Evolutionary conservation across 2,888 invertebrate genomes (phyloP).

Genomic region (Drosophila mercatorum): DNA sequence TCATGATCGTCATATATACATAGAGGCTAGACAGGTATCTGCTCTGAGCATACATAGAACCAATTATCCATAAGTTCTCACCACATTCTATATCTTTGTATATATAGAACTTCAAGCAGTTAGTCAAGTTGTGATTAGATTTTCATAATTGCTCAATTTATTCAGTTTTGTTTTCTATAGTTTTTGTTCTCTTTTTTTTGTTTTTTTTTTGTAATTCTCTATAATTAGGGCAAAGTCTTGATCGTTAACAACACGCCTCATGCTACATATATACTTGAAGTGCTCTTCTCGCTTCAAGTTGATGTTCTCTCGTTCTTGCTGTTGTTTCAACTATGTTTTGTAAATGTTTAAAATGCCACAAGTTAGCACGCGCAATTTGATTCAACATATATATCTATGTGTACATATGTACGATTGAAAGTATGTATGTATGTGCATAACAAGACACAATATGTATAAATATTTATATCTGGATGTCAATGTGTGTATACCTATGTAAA

Average conservation of each 20-base stretch:
- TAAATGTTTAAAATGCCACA: slow-evolving; percentile 56
- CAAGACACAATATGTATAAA: slow-evolving; percentile 40
- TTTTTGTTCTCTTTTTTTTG: slow-evolving; percentile 37
- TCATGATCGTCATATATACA: too few relatives aligned
- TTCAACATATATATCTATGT: slow-evolving; percentile 37
- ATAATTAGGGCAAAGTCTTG: slow-evolving; percentile 61
- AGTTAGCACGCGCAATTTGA: slow-evolving; percentile 41
- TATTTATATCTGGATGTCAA: slow-evolving; percentile 16
- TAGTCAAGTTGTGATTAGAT: slow-evolving; percentile 15
- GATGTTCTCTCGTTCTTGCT: slow-evolving; percentile 5
- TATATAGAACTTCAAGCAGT: background rate
- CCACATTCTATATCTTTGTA: too few relatives aligned
- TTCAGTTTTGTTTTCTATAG: slow-evolving; percentile 45
- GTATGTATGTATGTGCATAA: slow-evolving; percentile 35
- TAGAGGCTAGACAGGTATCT: too few relatives aligned
- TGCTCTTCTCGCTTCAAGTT: slow-evolving; percentile 7
- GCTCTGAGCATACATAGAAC: too few relatives aligned
- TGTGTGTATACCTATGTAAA: slow-evolving; percentile 9
- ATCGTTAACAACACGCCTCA: slow-evolving; percentile 56
- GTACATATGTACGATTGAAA: slow-evolving; percentile 25
- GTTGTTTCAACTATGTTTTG: slow-evolving; percentile 36
- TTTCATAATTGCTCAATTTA: slow-evolving; percentile 61
- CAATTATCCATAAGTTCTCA: too few relatives aligned
- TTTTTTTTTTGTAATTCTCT: slow-evolving; percentile 30
- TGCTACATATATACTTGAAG: slow-evolving; percentile 28